These are phyloP conservation scores for Stramonita haemastoma DNA, from an alignment of 2,888 invertebrate species.

Conservation along the genomic window DNA sequence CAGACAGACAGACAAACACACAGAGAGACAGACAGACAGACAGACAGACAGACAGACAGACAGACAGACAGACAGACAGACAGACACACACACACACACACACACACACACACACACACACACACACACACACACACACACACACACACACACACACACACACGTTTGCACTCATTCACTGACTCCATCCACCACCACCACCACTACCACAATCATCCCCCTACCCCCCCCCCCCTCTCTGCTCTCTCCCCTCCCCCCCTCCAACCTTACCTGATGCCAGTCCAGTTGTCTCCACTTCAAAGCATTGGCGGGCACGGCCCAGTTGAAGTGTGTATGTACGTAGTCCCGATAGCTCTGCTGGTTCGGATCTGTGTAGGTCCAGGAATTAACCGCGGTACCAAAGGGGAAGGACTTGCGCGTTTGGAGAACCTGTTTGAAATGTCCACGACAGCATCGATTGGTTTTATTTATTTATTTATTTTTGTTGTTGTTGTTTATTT, in stretches of 20 bases:
- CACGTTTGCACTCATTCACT: no score
- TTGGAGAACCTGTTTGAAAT: constrained; percentile 14
- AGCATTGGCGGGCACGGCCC: constrained; percentile 31
- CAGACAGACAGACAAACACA: no score
- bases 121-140: no score
- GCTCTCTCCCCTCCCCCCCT: no score
- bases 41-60: no score
- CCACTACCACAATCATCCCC: neutral
- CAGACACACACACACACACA: no score
- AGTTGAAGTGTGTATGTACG: constrained; percentile 35
- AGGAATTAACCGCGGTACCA: neutral
- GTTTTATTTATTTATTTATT: neutral
- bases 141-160: no score
- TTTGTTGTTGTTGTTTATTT: no score
- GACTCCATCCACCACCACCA: neutral
- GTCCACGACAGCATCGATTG: neutral
- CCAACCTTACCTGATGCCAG: neutral
- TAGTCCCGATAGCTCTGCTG: constrained; percentile 15
- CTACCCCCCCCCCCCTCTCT: no score
- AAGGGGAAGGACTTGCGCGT: constrained; percentile 32
- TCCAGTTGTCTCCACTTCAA: constrained; percentile 36
- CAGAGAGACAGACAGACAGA: no score
- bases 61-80: no score
- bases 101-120: no score
- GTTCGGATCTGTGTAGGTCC: neutral